Conservation (phyloP, 2,113 vertebrate species). For the Picathartes gymnocephalus region DNA sequence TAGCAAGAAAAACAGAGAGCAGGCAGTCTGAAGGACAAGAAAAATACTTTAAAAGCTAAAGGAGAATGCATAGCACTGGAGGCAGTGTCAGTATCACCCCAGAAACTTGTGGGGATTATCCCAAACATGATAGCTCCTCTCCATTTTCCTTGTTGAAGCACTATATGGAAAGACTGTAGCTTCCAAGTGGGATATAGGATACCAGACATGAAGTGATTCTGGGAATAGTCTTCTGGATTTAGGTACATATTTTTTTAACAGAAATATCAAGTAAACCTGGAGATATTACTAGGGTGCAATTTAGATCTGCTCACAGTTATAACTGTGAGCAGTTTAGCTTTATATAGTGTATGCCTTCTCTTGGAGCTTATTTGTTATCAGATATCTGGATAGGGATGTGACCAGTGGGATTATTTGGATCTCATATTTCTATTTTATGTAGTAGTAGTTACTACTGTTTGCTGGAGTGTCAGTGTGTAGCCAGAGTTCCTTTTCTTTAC, state of each 20-base stretch:
- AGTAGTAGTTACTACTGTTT: background rate
- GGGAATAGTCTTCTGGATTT: background rate
- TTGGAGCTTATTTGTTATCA: background rate
- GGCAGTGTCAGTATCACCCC: background rate
- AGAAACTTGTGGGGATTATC: background rate
- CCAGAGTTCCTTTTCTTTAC: background rate
- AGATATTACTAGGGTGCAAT: background rate
- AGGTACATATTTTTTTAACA: background rate
- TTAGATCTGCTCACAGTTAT: background rate
- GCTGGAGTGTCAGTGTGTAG: background rate
- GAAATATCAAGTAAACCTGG: background rate
- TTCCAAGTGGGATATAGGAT: background rate
- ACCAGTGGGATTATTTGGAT: background rate
- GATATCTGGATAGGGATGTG: background rate
- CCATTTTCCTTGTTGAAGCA: background rate
- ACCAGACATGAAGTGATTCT: background rate
- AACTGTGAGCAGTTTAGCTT: background rate
- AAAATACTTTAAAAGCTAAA: background rate
- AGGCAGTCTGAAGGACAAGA: background rate
- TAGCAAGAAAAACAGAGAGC: background rate
- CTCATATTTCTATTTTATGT: background rate
- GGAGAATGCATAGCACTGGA: background rate
- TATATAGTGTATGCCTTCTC: background rate
- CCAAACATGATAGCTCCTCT: background rate
- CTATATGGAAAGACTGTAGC: background rate